phyloP scores from a whole-genome alignment of 2,888 invertebrate genomes.

The Perdita meconis region DNA sequence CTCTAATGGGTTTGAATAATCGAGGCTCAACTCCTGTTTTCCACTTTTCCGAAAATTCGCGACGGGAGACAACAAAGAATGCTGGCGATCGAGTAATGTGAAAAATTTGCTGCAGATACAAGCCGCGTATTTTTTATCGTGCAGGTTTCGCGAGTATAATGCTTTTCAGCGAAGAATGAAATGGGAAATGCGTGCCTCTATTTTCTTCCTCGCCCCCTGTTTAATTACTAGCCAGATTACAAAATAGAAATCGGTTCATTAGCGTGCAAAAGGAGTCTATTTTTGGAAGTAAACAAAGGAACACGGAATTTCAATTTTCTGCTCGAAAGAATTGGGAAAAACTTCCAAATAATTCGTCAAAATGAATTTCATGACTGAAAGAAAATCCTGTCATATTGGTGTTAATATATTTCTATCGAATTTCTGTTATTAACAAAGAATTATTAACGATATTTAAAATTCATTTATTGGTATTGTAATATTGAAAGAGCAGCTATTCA shows the following conservation, averaged over 20 bases:
- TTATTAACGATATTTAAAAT: too few relatives aligned
- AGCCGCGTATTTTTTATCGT: slow-evolving; percentile 35
- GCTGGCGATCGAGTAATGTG: slow-evolving; percentile 21
- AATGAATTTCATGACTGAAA: not conserved
- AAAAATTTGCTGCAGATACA: slow-evolving; percentile 26
- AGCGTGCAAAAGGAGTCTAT: slow-evolving; percentile 34
- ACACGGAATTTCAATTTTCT: slow-evolving; percentile 17
- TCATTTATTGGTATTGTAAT: too few relatives aligned
- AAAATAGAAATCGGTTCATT: slow-evolving; percentile 55
- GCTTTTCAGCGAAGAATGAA: slow-evolving; percentile 42
- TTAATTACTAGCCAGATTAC: slow-evolving; percentile 42
- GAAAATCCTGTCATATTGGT: too few relatives aligned
- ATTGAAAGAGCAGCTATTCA: too few relatives aligned
- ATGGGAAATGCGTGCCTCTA: slow-evolving; percentile 40
- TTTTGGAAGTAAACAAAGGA: slow-evolving; percentile 28
- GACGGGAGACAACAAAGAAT: slow-evolving; percentile 4
- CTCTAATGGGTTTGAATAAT: slow-evolving; percentile 1
- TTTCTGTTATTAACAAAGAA: too few relatives aligned
- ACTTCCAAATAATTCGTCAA: not conserved
- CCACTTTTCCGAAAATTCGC: slow-evolving; percentile 15
- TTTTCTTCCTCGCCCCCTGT: slow-evolving; percentile 9
- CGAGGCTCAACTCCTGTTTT: not conserved
- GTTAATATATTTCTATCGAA: too few relatives aligned
- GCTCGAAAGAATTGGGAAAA: slow-evolving; percentile 7
- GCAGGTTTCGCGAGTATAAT: slow-evolving; percentile 31